Percentiles rank a stretch among this genome's conserved stretches.
Evolutionary conservation across 2,888 invertebrate genomes (phyloP).

Genomic region (Caenorhabditis macrosperma): DNA sequence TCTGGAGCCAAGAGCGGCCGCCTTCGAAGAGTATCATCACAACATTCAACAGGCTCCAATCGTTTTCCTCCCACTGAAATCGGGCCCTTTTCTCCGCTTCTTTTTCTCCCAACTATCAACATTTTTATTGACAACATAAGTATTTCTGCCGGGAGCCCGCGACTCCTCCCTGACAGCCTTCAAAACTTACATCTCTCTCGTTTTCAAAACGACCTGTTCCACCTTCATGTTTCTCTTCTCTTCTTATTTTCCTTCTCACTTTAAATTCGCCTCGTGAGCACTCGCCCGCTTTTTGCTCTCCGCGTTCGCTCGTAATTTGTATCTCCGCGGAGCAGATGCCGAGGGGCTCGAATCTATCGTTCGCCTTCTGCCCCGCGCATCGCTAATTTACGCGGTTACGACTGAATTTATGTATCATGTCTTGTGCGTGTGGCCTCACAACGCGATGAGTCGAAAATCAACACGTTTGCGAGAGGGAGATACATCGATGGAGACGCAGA

Average conservation of each 20-base stretch:
- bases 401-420: conserved; percentile 22
- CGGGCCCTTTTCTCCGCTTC: background rate
- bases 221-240: conserved; percentile 16
- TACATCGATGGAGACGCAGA: no score
- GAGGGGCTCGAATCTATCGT: background rate
- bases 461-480: no score
- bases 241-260: conserved; percentile 14
- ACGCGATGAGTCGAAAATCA: background rate
- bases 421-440: background rate
- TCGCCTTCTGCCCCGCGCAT: conserved; percentile 2
- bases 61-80: conserved; percentile 1
- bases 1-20: conserved; percentile 41
- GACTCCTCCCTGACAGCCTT: conserved; percentile 19
- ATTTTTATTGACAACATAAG: conserved; percentile 36
- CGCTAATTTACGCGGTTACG: conserved; percentile 16
- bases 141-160: background rate
- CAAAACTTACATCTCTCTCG: background rate
- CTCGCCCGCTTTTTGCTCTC: background rate
- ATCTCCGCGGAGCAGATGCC: conserved; percentile 13
- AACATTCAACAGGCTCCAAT: conserved; percentile 4
- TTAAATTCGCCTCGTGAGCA: conserved; percentile 6
- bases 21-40: conserved; percentile 43
- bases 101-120: background rate
- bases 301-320: conserved; percentile 14
- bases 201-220: conserved; percentile 31